phyloP scores from a whole-genome alignment of 2,797 vertebrate genomes.

The Typhlichthys subterraneus region DNA sequence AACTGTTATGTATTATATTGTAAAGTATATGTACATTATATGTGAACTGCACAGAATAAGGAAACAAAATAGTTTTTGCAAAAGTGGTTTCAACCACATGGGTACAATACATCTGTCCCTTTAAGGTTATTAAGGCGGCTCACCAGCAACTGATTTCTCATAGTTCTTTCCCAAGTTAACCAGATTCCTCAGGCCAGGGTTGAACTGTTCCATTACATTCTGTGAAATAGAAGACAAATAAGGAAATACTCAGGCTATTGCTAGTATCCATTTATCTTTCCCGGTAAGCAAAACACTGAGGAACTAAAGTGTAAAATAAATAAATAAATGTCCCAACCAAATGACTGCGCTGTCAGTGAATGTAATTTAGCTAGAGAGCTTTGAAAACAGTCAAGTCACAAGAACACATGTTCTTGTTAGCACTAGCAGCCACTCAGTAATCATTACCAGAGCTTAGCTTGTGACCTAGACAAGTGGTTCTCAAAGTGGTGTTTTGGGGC shows the following conservation, averaged over 20 bases:
- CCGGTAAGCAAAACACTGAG: too few relatives aligned
- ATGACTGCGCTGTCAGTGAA: neutral
- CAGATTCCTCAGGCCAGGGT: slow-evolving; percentile 94
- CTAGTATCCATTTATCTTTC: too few relatives aligned
- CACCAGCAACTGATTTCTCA: slow-evolving; percentile 94
- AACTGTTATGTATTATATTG: too few relatives aligned
- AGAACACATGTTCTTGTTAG: neutral
- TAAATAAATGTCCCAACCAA: neutral
- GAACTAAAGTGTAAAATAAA: too few relatives aligned
- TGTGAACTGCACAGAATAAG: too few relatives aligned
- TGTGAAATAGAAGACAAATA: slow-evolving; percentile 53
- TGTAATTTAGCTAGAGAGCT: neutral
- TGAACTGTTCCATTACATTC: slow-evolving; percentile 99
- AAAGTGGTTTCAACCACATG: too few relatives aligned
- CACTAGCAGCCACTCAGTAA: neutral
- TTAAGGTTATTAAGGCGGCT: slow-evolving; percentile 54
- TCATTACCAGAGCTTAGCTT: slow-evolving; percentile 15
- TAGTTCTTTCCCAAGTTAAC: slow-evolving; percentile 97
- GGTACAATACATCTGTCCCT: too few relatives aligned
- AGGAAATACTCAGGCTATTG: neutral
- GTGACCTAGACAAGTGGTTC: neutral
- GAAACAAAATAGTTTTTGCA: neutral
- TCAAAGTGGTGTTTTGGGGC: too few relatives aligned
- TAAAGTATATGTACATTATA: too few relatives aligned
- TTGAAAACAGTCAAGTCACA: neutral